Base-by-base conservation (phyloP, 2,888 invertebrate genomes). In the Philopedon plagiatum region DNA sequence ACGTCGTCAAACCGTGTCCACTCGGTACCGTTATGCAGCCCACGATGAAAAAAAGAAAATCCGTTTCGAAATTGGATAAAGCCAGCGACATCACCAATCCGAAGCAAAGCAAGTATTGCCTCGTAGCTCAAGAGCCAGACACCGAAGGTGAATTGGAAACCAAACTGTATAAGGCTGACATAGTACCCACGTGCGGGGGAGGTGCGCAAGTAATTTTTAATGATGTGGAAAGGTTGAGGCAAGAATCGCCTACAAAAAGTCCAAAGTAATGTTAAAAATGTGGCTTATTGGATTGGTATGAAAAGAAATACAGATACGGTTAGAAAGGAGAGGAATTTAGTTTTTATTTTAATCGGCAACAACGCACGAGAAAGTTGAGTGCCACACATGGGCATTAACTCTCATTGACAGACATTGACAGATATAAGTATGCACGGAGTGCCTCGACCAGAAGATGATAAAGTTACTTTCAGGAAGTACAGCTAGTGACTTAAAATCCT, bases 181-280 rank as follows among this genome's bases (percentile, higher is more conserved):
- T 99, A 2, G 90, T 98, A 1, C 96, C 96, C 0, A 99, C 99
- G 0, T 92, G 93, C 68, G 94, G 96, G 1, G 99, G 99, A 0
- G 99, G 99, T 0, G 95, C 97, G 0, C 97, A 98, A 81, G 94
- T 99, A 0, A 92, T 98, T 23, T 97, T 99, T 83, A 94, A 95
- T 78, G 98, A 98, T 85, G 94, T 99, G 0, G 99, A 99, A 84
- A 92, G 93, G 82, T 84, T 98, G 7, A 92, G 91, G 76, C 96
- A 96, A 81, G 90, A 91, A 80, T 94, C 94, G 0, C 95, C 95
- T 0, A 91, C 88, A 19, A 72, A 61, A 66, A 58, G 13, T 41
- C 41, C 58, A 34, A 13, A 39, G 11, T 54, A 54, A 19, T 8
- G 26, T 54, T 9, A 26, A 26, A n/a, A n/a, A n/a, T n/a, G n/a